phyloP scores from a whole-genome alignment of 1,140 invertebrate species.

The Probaryconus sp. region DNA sequence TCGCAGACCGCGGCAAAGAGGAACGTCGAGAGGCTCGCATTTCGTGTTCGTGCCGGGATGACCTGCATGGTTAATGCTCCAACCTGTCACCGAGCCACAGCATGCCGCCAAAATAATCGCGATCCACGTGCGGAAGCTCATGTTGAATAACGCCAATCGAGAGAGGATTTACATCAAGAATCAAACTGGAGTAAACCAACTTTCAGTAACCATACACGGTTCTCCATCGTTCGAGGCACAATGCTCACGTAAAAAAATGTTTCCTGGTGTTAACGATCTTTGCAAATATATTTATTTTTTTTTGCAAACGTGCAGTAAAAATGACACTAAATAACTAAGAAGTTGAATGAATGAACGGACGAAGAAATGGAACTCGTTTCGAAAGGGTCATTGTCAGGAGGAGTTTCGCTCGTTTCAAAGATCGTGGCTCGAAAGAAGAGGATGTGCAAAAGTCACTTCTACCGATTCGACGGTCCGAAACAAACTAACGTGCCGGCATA shows the following conservation, averaged over 20 bases:
- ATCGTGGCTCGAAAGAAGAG: conserved; percentile 2
- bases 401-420: conserved; percentile 11
- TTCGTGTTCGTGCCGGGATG: conserved; percentile 71
- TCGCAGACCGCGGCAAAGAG: conserved; percentile 88
- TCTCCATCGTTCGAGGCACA: conserved; percentile 39
- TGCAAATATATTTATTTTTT: no score
- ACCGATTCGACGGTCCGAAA: conserved; percentile 46
- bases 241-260: background rate
- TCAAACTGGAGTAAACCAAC: background rate
- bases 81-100: conserved; percentile 47
- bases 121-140: conserved; percentile 48
- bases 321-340: no score
- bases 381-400: conserved; percentile 18
- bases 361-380: no score
- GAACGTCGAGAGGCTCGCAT: conserved; percentile 89
- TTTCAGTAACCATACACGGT: background rate
- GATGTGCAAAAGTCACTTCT: conserved; percentile 27
- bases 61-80: conserved; percentile 66
- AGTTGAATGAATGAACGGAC: no score
- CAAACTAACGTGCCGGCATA: conserved; percentile 55
- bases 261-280: no score
- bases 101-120: conserved; percentile 43
- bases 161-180: conserved; percentile 31
- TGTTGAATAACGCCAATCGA: conserved; percentile 25
- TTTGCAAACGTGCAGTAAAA: no score